Evolutionary conservation across 2,113 vertebrate species (phyloP), one percentile per base, ranked within the genome.

Genomic region (Nycticorax nycticorax): DNA sequence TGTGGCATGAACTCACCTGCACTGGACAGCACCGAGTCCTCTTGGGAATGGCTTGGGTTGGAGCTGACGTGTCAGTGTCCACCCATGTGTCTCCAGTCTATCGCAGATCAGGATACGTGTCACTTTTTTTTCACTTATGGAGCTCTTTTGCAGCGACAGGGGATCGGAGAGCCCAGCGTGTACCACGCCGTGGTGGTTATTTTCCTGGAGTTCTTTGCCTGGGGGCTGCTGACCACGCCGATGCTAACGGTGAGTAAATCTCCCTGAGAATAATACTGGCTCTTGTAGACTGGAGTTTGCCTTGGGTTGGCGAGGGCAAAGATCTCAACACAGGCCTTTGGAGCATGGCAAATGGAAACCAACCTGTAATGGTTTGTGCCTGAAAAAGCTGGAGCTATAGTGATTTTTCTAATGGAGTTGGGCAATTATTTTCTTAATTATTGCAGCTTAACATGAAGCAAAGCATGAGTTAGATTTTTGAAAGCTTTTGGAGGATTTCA

Each of bases 151-250:
- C 96, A 99, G 99, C 98, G 99, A 26, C 99, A 99, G 96, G 99
- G 99, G 68, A 98, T 99, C 4, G 99, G 99, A 9, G 99, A 99
- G 93, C 99, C 99, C 89, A 99, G 99, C 32, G 99, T 99, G 85
- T 99, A 99, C 97, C 99, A 99, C 77, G 99, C 99, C 0, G 99
- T 99, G 97, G 99, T 99, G 92, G 99, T 99, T 81, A 99, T 99
- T 96, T 99, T 99, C 98, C 98, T 99, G 97, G 99, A 99, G 96
- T 99, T 99, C 96, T 99, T 99, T 64, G 99, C 99, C 71, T 99
- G 99, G 99, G 99, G 99, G 82, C 97, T 99, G 59, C 98, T 99
- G 89, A 99, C 99, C 72, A 99, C 99, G 1, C 99, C 99, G 0
- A 99, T 99, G 99, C 97, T 99, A 53, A 98, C 98, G 92, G 99